These are phyloP conservation scores for Bovichtus diacanthus DNA, from an alignment of 2,797 vertebrate genomes.

Conservation along the genomic window DNA sequence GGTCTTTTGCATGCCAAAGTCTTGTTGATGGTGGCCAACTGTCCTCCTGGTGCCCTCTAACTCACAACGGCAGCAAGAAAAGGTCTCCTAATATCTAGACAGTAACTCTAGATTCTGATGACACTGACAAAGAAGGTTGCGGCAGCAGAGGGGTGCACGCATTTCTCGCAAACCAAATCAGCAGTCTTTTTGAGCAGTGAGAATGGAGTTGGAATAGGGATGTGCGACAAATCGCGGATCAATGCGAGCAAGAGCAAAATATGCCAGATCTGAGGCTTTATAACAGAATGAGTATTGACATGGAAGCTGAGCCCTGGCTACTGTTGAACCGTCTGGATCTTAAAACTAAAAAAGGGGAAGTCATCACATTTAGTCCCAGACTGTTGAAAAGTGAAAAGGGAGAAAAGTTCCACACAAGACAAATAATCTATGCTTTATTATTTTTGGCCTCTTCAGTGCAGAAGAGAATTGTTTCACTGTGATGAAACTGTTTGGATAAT, in stretches of 20 bases:
- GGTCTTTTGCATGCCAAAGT: conserved; percentile 78
- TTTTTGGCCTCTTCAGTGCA: not conserved
- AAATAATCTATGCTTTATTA: conserved; percentile 20
- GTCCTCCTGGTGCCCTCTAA: conserved; percentile 82
- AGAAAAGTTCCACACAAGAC: conserved; percentile 7
- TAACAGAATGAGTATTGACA: conserved; percentile 71
- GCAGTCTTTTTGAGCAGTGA: conserved; percentile 54
- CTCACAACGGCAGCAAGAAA: conserved; percentile 73
- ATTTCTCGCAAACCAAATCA: conserved; percentile 65
- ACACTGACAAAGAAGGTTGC: conserved; percentile 75
- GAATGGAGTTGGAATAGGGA: conserved; percentile 55
- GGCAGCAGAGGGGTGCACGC: conserved; percentile 23
- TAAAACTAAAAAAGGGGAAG: conserved; percentile 54
- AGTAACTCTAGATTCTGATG: conserved; percentile 83
- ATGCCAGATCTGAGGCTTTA: conserved; percentile 61
- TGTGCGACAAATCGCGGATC: conserved; percentile 59
- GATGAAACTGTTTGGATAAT: conserved; percentile 4
- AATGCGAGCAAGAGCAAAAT: conserved; percentile 61
- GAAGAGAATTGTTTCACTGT: conserved; percentile 12
- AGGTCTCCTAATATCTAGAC: conserved; percentile 68
- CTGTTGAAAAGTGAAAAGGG: conserved; percentile 27
- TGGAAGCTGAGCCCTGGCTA: conserved; percentile 37
- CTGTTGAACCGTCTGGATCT: conserved; percentile 41
- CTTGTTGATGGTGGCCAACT: conserved; percentile 70
- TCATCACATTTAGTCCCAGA: conserved; percentile 44